phyloP scores from a whole-genome alignment of 2,888 invertebrate genomes.

The Metallyticus violacea region DNA sequence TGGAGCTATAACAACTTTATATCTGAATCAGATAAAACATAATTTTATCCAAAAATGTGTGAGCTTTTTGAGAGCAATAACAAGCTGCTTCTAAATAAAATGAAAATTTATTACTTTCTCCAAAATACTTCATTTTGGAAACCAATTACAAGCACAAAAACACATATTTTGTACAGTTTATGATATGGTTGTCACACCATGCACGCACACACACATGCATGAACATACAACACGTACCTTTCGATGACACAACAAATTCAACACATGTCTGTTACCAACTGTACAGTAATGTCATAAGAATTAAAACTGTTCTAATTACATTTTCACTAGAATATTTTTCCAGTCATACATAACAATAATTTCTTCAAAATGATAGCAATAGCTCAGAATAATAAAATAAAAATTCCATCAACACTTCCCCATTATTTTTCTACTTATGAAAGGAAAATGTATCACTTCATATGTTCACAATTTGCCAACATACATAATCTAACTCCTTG shows the following conservation, averaged over 20 bases:
- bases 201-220: background rate
- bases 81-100: background rate
- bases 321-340: background rate
- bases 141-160: background rate
- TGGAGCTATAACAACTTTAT: background rate
- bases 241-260: background rate
- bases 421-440: background rate
- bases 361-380: background rate
- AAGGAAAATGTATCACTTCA: background rate
- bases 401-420: background rate
- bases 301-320: background rate
- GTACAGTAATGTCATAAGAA: background rate
- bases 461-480: background rate
- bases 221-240: background rate
- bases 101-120: background rate
- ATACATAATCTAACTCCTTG: background rate
- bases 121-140: background rate
- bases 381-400: background rate
- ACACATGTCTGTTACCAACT: background rate
- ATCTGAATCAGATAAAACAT: background rate
- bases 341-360: background rate
- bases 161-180: background rate
- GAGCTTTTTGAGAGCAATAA: background rate
- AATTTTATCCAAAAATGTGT: background rate
- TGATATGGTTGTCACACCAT: background rate